Conservation (phyloP, 2,888 invertebrate genomes). For the Scaptomyza cyrtandrae region DNA sequence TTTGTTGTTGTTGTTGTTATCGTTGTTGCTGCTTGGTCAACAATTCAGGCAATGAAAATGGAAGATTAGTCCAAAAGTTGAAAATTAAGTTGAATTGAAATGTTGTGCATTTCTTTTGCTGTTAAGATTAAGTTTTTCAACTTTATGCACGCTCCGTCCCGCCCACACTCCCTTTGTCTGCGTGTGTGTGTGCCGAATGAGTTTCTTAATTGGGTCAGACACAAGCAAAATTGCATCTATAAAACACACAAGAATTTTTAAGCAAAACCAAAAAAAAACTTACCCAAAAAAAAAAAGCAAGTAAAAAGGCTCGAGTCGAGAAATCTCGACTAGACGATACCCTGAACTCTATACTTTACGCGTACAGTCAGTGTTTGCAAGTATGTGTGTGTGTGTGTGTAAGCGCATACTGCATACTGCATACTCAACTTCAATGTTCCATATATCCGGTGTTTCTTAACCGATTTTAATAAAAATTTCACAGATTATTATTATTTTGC, state of each 20-base stretch:
- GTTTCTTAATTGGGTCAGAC: constrained; percentile 49
- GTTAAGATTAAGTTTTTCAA: constrained; percentile 55
- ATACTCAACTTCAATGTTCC: too few species aligned
- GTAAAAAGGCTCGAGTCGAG: too few species aligned
- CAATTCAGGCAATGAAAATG: constrained; percentile 76
- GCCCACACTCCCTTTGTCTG: neutral
- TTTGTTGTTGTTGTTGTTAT: constrained; percentile 29
- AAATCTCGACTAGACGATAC: too few species aligned
- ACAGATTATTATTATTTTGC: too few species aligned
- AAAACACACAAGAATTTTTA: constrained; percentile 28
- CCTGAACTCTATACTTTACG: too few species aligned
- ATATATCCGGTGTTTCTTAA: too few species aligned
- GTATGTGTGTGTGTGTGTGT: too few species aligned
- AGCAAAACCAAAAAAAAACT: neutral
- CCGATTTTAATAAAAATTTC: too few species aligned
- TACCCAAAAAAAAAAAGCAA: neutral
- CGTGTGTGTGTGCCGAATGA: constrained; percentile 32
- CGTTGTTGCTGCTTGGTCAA: constrained; percentile 58
- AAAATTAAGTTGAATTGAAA: constrained; percentile 77
- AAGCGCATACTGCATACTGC: too few species aligned
- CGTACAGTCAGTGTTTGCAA: too few species aligned
- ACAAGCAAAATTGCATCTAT: constrained; percentile 34
- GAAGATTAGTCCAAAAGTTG: constrained; percentile 75
- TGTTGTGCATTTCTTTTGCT: constrained; percentile 41
- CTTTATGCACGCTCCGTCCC: constrained; percentile 29